Base-by-base conservation (phyloP, 2,797 vertebrate species). In the Momotus momota region DNA sequence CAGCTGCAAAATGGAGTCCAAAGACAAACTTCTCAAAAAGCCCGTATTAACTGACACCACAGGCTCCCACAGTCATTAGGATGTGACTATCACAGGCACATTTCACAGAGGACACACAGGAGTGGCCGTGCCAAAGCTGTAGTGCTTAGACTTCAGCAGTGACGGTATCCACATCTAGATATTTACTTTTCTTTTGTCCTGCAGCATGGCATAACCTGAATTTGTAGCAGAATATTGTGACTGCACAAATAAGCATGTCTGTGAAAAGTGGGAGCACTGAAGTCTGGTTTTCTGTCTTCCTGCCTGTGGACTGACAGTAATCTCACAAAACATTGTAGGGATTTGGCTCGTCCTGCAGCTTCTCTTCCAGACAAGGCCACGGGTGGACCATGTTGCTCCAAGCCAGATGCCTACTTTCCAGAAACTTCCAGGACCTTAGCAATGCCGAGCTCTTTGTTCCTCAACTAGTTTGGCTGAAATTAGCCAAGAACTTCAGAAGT, bases 401-500 rank as follows among this genome's bases (percentile, higher is more conserved):
- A 83, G 51, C 57, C 69, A 88, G 58, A 75, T 55, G 38, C 35
- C 83, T 66, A 1, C 70, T 86, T 92, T 79, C 70, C 71, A 94
- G 81, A 92, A 84, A 66, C 70, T 86, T 60, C 45, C 54, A 81
- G 67, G 43, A 92, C 48, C 46, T 85, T 40, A 84, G 64, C 66
- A 84, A 60, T 52, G 75, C n/a, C 89, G 78, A 91, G 17, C 14
- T 92, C 40, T 92, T 94, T 33, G 88, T 82, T 57, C 51, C 46
- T 88, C 62, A 91, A 33, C n/a, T 86, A 38, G 38, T 82, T 90
- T 49, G 81, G 51, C 83, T 93, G 81, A 80, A 93, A 90, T 38
- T 45, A 86, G 60, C 29, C 90, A 93, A 86, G 83, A 92, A 90
- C 88, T 93, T 94, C 92, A 96, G 80, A 97, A 81, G 73, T 35